Percentiles rank a stretch among this genome's conserved stretches.
Conservation (phyloP, 2,113 vertebrate species). For the Ochotona curzoniae region DNA sequence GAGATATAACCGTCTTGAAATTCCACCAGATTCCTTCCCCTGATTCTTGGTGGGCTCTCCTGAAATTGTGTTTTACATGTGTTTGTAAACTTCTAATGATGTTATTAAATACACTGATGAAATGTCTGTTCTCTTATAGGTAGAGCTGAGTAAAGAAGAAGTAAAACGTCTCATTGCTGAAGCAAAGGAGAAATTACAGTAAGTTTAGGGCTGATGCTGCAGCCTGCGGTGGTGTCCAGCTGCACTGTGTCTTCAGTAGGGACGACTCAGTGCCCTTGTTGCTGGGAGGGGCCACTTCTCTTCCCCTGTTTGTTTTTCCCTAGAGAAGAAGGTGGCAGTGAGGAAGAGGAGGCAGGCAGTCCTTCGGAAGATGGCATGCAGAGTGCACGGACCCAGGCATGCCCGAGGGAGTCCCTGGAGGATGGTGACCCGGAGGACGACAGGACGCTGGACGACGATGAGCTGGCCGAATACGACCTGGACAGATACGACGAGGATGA, state of each 20-base stretch:
- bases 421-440: slow-evolving; percentile 68
- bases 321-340: slow-evolving; percentile 84
- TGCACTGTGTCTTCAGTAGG: neutral
- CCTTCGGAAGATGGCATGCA: slow-evolving; percentile 5
- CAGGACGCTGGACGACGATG: slow-evolving; percentile 74
- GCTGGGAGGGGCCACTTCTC: neutral
- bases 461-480: slow-evolving; percentile 93
- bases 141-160: slow-evolving; percentile 87
- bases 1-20: too few species aligned
- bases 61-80: neutral
- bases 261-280: neutral
- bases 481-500: slow-evolving; percentile 95
- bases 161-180: slow-evolving; percentile 86
- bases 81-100: neutral
- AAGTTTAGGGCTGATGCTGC: slow-evolving; percentile 65
- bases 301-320: neutral
- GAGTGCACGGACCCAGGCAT: slow-evolving; percentile 32
- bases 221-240: neutral
- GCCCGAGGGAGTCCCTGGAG: slow-evolving; percentile 36
- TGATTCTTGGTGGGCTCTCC: neutral
- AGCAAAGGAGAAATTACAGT: slow-evolving; percentile 85
- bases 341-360: slow-evolving; percentile 84
- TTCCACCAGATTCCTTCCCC: too few species aligned
- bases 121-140: slow-evolving; percentile 79
- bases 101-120: neutral